Evolutionary conservation across 2,888 invertebrate genomes (phyloP).

Genomic region (Griposia aprilina): DNA sequence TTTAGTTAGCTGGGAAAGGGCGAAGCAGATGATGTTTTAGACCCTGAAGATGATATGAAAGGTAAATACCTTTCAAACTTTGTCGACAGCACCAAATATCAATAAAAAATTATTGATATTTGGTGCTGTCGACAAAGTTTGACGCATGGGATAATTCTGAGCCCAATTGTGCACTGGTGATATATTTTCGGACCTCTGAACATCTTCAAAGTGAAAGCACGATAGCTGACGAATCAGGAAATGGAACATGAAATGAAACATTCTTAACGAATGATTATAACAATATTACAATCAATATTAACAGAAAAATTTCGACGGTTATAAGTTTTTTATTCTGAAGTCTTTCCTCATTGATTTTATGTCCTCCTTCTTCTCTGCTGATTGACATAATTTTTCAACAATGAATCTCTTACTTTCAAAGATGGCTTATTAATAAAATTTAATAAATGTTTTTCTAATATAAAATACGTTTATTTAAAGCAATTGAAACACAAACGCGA

Average conservation of each 20-base stretch:
- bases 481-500: constrained; percentile 54
- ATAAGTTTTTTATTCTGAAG: neutral
- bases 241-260: neutral
- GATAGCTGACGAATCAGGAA: constrained; percentile 15
- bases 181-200: constrained; percentile 13
- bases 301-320: no score
- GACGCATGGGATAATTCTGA: neutral
- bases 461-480: constrained; percentile 34
- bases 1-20: no score
- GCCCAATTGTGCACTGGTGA: neutral
- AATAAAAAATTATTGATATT: neutral
- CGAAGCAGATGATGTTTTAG: neutral
- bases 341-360: no score
- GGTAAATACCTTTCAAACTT: no score
- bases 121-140: neutral
- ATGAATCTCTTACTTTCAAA: neutral
- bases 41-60: neutral
- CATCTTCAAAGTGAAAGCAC: constrained; percentile 22
- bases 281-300: no score
- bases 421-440: neutral
- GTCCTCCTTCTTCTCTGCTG: no score
- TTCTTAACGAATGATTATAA: neutral
- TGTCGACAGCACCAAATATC: no score
- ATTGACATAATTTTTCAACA: neutral
- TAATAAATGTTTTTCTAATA: neutral